phyloP scores from a whole-genome alignment of 2,113 vertebrate species.

The Bubo scandiacus region DNA sequence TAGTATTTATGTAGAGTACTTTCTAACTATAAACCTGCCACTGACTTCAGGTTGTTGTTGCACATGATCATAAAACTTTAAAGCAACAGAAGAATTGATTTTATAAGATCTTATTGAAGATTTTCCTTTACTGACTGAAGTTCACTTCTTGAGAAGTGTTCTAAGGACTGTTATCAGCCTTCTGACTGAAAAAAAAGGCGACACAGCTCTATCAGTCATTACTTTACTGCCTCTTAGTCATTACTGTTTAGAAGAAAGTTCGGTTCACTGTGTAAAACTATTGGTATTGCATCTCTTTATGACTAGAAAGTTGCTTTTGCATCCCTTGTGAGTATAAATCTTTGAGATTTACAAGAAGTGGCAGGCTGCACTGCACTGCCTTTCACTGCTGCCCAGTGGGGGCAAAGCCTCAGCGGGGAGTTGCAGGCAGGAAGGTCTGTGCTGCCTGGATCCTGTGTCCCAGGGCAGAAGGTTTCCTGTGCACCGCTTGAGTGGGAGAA shows the following conservation, averaged over 20 bases:
- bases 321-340: not conserved
- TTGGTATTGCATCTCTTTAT: not conserved
- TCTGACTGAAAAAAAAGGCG: not conserved
- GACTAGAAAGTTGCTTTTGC: not conserved
- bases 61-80: not conserved
- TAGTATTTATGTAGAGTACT: not conserved
- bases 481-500: not conserved
- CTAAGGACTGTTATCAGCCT: not conserved
- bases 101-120: not conserved
- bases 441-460: not conserved
- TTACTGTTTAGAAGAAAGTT: not conserved
- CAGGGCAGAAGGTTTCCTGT: not conserved
- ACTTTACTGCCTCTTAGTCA: not conserved
- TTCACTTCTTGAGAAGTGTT: not conserved
- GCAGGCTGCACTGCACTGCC: not conserved
- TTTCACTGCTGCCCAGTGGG: not conserved
- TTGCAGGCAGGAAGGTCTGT: not conserved
- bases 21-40: not conserved
- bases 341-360: not conserved
- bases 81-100: not conserved
- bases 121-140: not conserved
- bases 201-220: not conserved
- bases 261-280: not conserved
- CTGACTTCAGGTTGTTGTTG: not conserved
- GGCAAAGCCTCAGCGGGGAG: accelerated